Percentiles rank a stretch among this genome's conserved stretches.
Evolutionary conservation across 2,797 vertebrate species (phyloP).

Genomic region (Glossophaga mutica): DNA sequence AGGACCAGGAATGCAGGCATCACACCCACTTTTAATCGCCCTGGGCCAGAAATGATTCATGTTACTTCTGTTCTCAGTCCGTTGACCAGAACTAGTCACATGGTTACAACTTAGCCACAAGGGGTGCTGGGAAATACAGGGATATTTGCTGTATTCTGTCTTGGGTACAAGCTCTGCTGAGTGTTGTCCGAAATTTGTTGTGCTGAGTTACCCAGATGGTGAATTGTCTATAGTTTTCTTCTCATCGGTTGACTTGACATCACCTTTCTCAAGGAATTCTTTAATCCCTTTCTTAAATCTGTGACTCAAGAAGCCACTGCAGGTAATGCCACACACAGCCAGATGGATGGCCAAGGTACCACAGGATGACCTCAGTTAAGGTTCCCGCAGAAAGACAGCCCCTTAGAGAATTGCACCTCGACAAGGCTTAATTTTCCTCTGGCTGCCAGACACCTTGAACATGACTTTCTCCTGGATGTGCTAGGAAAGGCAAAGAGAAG

Average conservation of each 20-base stretch:
- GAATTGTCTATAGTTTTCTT: neutral
- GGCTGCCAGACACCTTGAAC: neutral
- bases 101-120: neutral
- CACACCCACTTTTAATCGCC: neutral
- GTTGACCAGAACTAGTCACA: neutral
- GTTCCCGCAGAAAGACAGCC: neutral
- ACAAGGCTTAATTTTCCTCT: neutral
- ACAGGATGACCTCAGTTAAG: neutral
- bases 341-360: rapidly evolving
- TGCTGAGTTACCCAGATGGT: neutral
- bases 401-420: neutral
- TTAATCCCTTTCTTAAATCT: neutral
- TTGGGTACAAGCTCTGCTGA: neutral
- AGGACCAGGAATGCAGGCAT: neutral
- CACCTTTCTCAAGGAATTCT: constrained; percentile 3
- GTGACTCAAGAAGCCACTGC: neutral
- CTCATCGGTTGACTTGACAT: neutral
- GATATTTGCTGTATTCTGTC: neutral
- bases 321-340: too few relatives aligned
- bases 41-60: neutral
- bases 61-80: neutral
- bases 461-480: neutral
- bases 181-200: neutral
- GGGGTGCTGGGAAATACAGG: neutral
- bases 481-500: neutral